phyloP scores from a whole-genome alignment of 2,113 vertebrate genomes.

The Myotis yumanensis region DNA sequence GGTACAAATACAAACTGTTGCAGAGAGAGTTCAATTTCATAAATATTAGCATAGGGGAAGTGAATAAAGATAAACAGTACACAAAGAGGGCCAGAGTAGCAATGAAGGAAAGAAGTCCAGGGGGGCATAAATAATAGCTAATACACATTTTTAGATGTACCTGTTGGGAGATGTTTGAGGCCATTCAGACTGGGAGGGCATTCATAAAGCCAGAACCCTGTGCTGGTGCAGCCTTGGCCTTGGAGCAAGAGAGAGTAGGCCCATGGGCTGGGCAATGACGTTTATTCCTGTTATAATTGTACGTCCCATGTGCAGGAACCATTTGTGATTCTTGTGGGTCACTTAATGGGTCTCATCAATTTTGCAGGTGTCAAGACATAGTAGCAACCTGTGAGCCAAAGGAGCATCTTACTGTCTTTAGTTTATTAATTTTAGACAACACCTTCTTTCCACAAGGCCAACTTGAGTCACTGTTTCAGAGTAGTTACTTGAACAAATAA shows the following conservation, averaged over 20 bases:
- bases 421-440: conserved; percentile 4
- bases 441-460: neutral
- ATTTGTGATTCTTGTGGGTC: neutral
- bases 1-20: neutral
- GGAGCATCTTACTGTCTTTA: neutral
- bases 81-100: neutral
- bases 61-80: neutral
- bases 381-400: neutral
- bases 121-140: neutral
- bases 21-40: neutral
- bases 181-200: neutral
- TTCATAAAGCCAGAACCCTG: neutral
- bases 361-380: neutral
- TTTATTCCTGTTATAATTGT: neutral
- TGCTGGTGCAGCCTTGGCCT: neutral
- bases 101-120: neutral
- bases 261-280: neutral
- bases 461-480: neutral
- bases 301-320: neutral
- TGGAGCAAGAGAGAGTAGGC: neutral
- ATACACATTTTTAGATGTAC: neutral
- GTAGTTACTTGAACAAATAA: neutral
- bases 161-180: neutral
- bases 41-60: neutral
- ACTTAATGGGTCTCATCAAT: neutral